Percentiles rank a stretch among this genome's conserved stretches.
phyloP scores from a whole-genome alignment of 1,140 invertebrate genomes.

The Elymnias hypermnestra region DNA sequence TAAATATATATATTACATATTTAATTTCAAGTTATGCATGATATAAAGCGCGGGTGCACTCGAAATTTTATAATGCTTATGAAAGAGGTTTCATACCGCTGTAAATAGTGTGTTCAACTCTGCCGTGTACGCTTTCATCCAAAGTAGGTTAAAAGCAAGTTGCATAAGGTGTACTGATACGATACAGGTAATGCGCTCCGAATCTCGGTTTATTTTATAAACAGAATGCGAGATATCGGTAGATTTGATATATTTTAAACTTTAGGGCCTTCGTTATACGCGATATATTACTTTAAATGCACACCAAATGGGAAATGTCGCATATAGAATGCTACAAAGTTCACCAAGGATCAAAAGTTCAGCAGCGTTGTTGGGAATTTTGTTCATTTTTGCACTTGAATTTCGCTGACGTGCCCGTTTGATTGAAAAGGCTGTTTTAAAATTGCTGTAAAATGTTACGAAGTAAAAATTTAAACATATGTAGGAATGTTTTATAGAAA shows the following conservation, averaged over 20 bases:
- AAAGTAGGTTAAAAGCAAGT: slow-evolving; percentile 8
- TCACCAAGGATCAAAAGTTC: slow-evolving; percentile 2
- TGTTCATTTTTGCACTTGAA: neutral
- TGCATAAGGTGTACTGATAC: slow-evolving; percentile 4
- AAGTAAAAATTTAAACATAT: too few species aligned
- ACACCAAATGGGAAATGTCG: neutral
- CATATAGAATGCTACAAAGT: neutral
- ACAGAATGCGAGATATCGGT: slow-evolving; percentile 5
- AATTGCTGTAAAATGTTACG: too few species aligned
- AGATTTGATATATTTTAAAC: slow-evolving; percentile 2
- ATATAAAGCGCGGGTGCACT: neutral
- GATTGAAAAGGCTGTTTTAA: too few species aligned
- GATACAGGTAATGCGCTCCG: slow-evolving; percentile 1
- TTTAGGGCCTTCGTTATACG: neutral
- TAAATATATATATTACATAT: too few species aligned
- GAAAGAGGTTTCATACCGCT: slow-evolving; percentile 1
- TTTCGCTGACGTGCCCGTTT: too few species aligned
- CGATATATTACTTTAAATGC: neutral
- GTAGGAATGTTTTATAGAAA: too few species aligned
- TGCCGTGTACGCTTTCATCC: slow-evolving; percentile 3
- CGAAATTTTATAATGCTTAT: slow-evolving; percentile 1
- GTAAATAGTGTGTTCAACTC: slow-evolving; percentile 4
- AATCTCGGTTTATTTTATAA: slow-evolving; percentile 6
- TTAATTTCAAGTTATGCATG: too few species aligned
- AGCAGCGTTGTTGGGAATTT: neutral